Evolutionary conservation across 2,888 invertebrate genomes (phyloP), one percentile per base, ranked within the genome.

Genomic region (Cryptocephalus moraei): DNA sequence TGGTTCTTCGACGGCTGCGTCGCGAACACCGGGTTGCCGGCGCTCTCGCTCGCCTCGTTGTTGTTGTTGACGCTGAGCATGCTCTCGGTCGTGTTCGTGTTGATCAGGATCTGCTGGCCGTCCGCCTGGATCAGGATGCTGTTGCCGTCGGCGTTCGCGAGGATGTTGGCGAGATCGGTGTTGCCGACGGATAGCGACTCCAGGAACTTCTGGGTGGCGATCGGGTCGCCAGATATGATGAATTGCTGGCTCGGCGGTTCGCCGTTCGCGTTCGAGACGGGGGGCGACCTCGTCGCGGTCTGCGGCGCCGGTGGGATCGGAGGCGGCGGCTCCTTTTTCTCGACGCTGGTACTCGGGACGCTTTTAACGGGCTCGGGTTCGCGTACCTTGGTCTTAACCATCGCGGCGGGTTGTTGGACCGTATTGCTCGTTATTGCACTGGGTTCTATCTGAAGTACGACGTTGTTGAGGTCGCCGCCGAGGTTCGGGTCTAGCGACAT

Each of bases 401-500:
- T 43, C 2, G 48, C 46, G 13, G 48, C 14, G 9, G 49, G 45
- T 44, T 49, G 49, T 32, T 49, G 45, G 0, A 47, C 9, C 31
- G 22, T 47, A 3, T 52, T 39, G 31, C 52, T 34, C 44, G 51
- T 11, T 8, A 48, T 14, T 0, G 62, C 60, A 13, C 67, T 67
- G 51, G 74, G 74, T 53, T 75, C 76, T 41, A 75, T 71, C 58
- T 76, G 76, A n/a, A 76, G 58, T 22, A 76, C 73, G 54, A 76
- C 71, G 53, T 76, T 77, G 44, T 73, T 73, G 8, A 76, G 56
- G 49, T 73, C 73, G 2, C 71, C 72, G 38, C 69, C 71, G 32
- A 76, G 61, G 57, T 72, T 75, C 1, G 76, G 74, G 63, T 76
- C 76, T 39, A 76, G 58, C 0, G 75, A 73, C 69, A 83, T 75